Conservation (phyloP, 2,888 invertebrate genomes). For the Cephonodes hylas region DNA sequence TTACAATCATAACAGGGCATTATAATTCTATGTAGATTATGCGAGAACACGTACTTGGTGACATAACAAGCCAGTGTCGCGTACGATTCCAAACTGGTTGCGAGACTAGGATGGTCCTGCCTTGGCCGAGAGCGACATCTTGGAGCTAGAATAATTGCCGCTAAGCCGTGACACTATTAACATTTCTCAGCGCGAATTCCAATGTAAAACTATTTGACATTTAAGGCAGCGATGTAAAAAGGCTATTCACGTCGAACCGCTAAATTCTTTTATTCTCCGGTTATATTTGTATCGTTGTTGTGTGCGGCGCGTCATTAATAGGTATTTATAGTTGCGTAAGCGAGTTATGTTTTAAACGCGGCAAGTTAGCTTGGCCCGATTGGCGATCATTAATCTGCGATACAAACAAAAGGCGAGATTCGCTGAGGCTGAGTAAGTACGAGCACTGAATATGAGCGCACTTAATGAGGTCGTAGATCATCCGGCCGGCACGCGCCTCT, state of each 20-base stretch:
- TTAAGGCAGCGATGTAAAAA: slow-evolving; percentile 34
- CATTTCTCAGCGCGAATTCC: slow-evolving; percentile 41
- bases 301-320: slow-evolving; percentile 3
- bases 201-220: slow-evolving; percentile 38
- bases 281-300: neutral
- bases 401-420: slow-evolving; percentile 47
- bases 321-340: slow-evolving; percentile 22
- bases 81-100: slow-evolving; percentile 44
- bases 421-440: slow-evolving; percentile 25
- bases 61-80: slow-evolving; percentile 47
- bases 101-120: slow-evolving; percentile 51
- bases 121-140: slow-evolving; percentile 65
- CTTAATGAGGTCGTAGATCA: slow-evolving; percentile 56
- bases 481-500: slow-evolving; percentile 59
- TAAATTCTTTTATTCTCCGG: slow-evolving; percentile 30
- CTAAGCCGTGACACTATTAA: slow-evolving; percentile 67
- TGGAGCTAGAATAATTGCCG: slow-evolving; percentile 43
- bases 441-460: slow-evolving; percentile 37
- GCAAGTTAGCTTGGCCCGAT: neutral
- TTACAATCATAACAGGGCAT: slow-evolving; percentile 30
- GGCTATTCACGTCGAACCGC: slow-evolving; percentile 25
- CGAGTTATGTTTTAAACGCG: slow-evolving; percentile 19
- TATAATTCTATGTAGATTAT: slow-evolving; percentile 22
- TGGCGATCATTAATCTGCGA: slow-evolving; percentile 41
- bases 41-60: slow-evolving; percentile 33